Evolutionary conservation across 1,140 invertebrate species (phyloP), one percentile per base, ranked within the genome.

Genomic region (Monomorium pharaonis): DNA sequence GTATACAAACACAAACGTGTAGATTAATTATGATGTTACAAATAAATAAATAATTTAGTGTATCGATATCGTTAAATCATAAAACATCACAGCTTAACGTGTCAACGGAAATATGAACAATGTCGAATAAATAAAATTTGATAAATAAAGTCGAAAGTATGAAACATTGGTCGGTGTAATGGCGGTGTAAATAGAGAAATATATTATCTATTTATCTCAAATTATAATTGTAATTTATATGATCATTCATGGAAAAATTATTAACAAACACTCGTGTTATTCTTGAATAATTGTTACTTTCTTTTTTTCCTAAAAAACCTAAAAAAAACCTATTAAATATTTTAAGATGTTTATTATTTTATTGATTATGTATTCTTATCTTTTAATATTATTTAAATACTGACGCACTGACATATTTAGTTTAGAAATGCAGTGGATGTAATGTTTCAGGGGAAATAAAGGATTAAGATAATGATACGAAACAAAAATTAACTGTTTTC

Each of bases 401-500:
- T 9, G 12, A 65, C 37, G 58, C 18, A 12, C 24, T 12, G 16
- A 37, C 14, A n/a, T 27, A 33, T 7, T 21, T 42, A 44, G 1
- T 21, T 77, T 47, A 9, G 10, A 21, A 21, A 47, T 24, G 51
- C 14, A 5, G 12, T 18, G 51, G 5, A 21, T n/a, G 18, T 72
- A 51, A 16, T 37, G 5, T 27, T 33, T 24, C 0, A 30, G 47
- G 10, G 56, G 14, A 18, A 30, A 42, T 21, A 14, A 30, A 33
- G 47, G 24, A 75, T 75, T 42, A 27, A 6, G 21, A 60, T n/a
- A 62, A 76, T 76, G 18, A 75, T 75, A 24, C 21, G 56, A 14
- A 44, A 76, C 5, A 62, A n/a, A 60, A 4, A 76, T 76, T 42
- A 58, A 60, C 42, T 63, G 27, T 54, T 0, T 33, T 49, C 6